Evolutionary conservation across 2,797 vertebrate genomes (phyloP).

Genomic region (Cirrhinus mrigala): DNA sequence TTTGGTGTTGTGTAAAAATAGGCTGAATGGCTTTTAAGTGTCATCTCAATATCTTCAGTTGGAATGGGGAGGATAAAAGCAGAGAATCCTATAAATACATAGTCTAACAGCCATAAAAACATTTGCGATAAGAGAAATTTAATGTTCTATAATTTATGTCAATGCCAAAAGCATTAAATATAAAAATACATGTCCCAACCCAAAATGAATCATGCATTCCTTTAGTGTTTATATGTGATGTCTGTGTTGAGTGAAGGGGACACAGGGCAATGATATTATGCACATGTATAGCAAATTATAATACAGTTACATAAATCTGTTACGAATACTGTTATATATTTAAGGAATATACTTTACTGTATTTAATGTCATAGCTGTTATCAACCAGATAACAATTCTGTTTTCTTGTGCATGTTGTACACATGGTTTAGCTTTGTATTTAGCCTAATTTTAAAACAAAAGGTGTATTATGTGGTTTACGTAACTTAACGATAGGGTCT

Average conservation of each 20-base stretch:
- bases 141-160: conserved; percentile 15
- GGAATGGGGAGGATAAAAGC: conserved; percentile 11
- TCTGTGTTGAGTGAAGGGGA: neutral
- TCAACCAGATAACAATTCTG: neutral
- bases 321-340: neutral
- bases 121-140: conserved; percentile 14
- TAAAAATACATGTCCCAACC: conserved; percentile 7
- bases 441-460: neutral
- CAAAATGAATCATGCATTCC: conserved; percentile 27
- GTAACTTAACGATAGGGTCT: neutral
- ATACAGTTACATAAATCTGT: neutral
- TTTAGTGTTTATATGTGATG: conserved; percentile 10
- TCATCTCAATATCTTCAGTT: conserved; percentile 12
- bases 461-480: conserved; percentile 1
- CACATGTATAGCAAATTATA: neutral
- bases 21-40: conserved; percentile 15
- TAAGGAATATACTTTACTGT: neutral
- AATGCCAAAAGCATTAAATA: conserved; percentile 11
- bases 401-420: neutral
- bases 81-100: conserved; percentile 43
- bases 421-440: neutral
- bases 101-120: conserved; percentile 31
- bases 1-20: conserved; percentile 57
- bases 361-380: neutral
- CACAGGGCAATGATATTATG: neutral